These are phyloP conservation scores for Xylota sylvarum DNA, from an alignment of 2,888 invertebrate species.

Conservation along the genomic window DNA sequence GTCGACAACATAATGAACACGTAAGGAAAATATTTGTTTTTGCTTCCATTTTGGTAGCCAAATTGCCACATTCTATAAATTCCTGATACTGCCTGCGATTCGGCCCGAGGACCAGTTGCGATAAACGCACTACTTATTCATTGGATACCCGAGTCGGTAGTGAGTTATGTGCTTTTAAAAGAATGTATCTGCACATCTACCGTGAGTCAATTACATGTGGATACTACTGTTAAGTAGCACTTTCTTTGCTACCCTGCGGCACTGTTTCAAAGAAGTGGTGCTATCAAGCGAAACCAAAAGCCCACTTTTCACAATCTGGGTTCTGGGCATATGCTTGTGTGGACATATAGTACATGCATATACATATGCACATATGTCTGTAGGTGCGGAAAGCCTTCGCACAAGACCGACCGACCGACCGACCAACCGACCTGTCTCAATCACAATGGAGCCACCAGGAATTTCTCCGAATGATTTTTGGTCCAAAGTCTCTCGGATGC, in stretches of 20 bases:
- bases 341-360: too few species aligned
- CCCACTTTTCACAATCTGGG: conserved; percentile 63
- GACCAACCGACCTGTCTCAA: conserved; percentile 45
- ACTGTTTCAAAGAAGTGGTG: conserved; percentile 64
- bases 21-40: conserved; percentile 72
- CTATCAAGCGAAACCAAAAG: conserved; percentile 69
- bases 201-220: conserved; percentile 66
- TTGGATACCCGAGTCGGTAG: conserved; percentile 55
- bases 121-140: conserved; percentile 76
- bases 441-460: conserved; percentile 68
- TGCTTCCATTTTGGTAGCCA: conserved; percentile 64
- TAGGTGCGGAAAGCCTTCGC: conserved; percentile 48
- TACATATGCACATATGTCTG: background rate
- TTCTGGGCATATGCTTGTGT: conserved; percentile 44
- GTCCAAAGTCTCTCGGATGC: conserved; percentile 22
- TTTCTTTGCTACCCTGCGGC: conserved; percentile 74
- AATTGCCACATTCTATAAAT: conserved; percentile 72
- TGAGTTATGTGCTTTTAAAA: conserved; percentile 73
- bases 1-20: conserved; percentile 73
- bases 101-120: conserved; percentile 66
- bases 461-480: conserved; percentile 69
- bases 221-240: conserved; percentile 75
- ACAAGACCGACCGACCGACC: conserved; percentile 26
- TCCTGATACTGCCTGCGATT: conserved; percentile 34
- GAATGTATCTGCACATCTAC: conserved; percentile 66